Evolutionary conservation across 1,140 invertebrate genomes (phyloP), one percentile per base, ranked within the genome.

Genomic region (Conopomorpha cramerella): DNA sequence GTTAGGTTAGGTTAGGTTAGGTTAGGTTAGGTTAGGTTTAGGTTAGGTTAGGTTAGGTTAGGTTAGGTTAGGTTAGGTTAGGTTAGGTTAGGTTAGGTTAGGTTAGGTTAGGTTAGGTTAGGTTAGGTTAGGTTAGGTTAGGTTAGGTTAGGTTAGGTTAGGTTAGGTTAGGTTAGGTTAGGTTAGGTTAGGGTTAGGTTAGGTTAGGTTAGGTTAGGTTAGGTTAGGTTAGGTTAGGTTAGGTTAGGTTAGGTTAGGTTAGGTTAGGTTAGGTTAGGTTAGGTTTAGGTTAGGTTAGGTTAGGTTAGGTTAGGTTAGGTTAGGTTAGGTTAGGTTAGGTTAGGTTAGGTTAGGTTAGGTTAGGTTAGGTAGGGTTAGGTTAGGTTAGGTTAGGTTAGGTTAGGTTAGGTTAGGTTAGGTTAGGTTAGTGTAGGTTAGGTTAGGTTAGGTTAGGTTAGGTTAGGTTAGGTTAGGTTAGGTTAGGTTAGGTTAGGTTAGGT

Each of bases 41-140:
- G 28, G 36, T 32, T 32, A 35, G 34, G 34, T 35, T 31, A 46
- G 40, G 41, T 39, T 44, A 44, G 38, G 38, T 44, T 44, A 44
- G 38, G 38, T 48, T 46, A 40, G 38, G 46, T 45, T 45, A 48
- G 42, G 41, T 48, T 41, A 12, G 29, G 19, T 35, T 35, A 34
- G 32, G 32, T 34, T 34, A 34, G 32, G 30, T 34, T 36, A 11
- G 18, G 25, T 36, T 29, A 47, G 41, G 41, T 47, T 43, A 38
- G 43, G 38, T 48, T 44, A 44, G 42, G 38, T 48, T 48, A 44
- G 42, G 41, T 44, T 16, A 11, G 25, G 10, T 29, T 36, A 29
- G 27, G 27, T 29, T 28, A 36, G 25, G 7, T 36, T 26, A 31
- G 17, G 32, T 34, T 34, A 23, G 32, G 32, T 34, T 34, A 34